phyloP scores from a whole-genome alignment of 2,113 vertebrate species.

The Elanoides forficatus region DNA sequence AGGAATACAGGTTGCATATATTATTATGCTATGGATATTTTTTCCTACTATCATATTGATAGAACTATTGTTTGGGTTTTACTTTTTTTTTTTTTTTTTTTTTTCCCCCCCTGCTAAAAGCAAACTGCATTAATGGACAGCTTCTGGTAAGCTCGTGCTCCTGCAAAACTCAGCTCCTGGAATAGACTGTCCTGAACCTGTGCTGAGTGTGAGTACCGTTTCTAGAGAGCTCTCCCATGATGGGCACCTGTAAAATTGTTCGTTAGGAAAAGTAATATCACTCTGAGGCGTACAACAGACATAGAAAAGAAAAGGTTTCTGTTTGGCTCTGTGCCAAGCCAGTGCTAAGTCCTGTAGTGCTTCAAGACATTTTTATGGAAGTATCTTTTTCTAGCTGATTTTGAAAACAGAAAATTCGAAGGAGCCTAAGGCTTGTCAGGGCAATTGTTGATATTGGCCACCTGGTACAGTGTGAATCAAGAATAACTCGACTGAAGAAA shows the following conservation, averaged over 20 bases:
- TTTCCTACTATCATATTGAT: neutral
- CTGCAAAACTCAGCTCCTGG: neutral
- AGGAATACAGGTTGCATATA: neutral
- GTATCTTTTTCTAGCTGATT: neutral
- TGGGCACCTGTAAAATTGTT: neutral
- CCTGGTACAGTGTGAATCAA: accelerated
- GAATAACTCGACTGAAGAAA: neutral
- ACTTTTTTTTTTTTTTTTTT: neutral
- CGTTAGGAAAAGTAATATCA: neutral
- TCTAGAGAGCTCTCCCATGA: neutral
- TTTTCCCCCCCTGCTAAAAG: neutral
- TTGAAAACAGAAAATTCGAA: neutral
- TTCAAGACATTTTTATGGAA: neutral
- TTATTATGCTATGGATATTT: neutral
- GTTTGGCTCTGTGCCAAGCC: neutral
- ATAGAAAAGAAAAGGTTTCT: neutral
- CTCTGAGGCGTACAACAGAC: neutral
- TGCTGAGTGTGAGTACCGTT: neutral
- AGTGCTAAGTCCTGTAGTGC: neutral
- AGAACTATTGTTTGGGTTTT: neutral
- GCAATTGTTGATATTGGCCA: neutral
- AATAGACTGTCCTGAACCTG: neutral
- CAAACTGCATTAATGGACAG: neutral
- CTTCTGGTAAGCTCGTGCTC: neutral
- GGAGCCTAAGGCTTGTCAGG: neutral